These are phyloP conservation scores for Caretta caretta DNA, from an alignment of 2,113 vertebrate genomes.

Conservation along the genomic window DNA sequence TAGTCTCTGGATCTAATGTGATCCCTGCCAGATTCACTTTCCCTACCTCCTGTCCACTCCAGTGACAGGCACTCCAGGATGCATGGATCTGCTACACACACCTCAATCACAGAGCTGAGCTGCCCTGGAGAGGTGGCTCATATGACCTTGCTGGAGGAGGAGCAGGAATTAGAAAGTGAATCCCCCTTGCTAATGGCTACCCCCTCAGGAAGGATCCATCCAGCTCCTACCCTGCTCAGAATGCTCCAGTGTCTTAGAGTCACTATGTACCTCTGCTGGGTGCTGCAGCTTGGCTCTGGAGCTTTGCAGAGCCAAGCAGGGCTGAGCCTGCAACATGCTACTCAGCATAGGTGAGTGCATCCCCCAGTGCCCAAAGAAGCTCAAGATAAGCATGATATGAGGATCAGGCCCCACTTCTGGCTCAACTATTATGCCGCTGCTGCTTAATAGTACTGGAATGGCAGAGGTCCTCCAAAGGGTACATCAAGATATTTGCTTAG, in stretches of 20 bases:
- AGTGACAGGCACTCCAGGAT: neutral
- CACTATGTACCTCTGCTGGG: neutral
- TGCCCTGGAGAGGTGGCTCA: neutral
- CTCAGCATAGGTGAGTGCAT: neutral
- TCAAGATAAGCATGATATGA: neutral
- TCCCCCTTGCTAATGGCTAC: neutral
- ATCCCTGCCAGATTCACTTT: neutral
- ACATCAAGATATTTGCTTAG: too few relatives aligned
- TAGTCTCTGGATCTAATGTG: neutral
- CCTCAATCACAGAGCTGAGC: neutral
- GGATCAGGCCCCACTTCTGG: neutral
- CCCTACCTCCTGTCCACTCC: neutral
- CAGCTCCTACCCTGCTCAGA: neutral
- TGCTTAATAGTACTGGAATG: neutral
- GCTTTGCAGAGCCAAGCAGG: neutral
- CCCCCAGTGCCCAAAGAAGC: neutral
- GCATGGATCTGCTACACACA: too few relatives aligned
- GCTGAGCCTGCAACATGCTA: neutral
- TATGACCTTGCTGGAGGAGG: neutral
- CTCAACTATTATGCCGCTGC: neutral
- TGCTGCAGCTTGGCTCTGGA: neutral
- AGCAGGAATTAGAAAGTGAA: neutral
- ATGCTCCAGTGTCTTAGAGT: neutral
- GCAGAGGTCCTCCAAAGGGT: too few relatives aligned
- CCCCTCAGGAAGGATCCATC: neutral